These are phyloP conservation scores for Nephrotoma guestfalica DNA, from an alignment of 2,888 invertebrate species.

Conservation along the genomic window DNA sequence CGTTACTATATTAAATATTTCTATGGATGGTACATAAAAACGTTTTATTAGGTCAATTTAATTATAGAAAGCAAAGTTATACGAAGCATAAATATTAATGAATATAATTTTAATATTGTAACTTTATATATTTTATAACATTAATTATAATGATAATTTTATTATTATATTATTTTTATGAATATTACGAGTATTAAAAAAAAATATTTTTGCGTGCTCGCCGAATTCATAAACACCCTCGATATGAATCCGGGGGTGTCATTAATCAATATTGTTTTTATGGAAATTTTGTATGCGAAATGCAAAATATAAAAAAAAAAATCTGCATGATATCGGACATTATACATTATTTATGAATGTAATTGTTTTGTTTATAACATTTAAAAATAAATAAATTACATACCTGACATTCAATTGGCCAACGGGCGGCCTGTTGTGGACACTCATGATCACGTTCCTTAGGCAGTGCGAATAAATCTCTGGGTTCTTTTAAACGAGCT, in stretches of 20 bases:
- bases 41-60: neutral
- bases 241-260: neutral
- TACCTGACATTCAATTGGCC: constrained; percentile 85
- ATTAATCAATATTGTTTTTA: neutral
- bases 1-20: neutral
- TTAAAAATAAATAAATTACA: constrained; percentile 13
- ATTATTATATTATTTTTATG: neutral
- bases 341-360: neutral
- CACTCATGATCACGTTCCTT: constrained; percentile 48
- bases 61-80: neutral
- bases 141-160: neutral
- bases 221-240: neutral
- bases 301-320: too few relatives aligned
- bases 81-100: neutral
- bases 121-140: neutral
- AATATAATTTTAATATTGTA: neutral
- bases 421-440: constrained; percentile 65
- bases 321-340: neutral
- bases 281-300: neutral
- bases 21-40: neutral
- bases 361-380: neutral
- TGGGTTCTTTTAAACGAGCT: constrained; percentile 50
- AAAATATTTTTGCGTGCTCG: neutral
- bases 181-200: neutral
- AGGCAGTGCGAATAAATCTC: constrained; percentile 56